Evolutionary conservation across 1,140 invertebrate genomes (phyloP).

Genomic region (Bombus fervidus): DNA sequence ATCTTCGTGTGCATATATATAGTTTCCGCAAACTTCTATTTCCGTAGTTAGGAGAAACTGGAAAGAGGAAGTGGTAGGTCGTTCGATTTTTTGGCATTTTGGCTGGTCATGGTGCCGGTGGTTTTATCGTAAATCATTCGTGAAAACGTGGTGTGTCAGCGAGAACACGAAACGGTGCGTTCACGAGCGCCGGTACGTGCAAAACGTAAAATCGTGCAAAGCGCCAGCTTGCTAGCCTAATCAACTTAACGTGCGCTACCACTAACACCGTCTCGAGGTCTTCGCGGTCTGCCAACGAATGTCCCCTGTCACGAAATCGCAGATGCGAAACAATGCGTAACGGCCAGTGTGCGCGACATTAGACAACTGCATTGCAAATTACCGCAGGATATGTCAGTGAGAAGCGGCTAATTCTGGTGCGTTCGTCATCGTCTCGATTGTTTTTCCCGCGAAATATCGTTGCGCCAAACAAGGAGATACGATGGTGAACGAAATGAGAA

Average conservation of each 20-base stretch:
- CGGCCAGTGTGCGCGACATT: constrained; percentile 16
- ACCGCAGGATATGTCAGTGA: not conserved
- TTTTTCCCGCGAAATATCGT: not conserved
- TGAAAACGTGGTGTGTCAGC: constrained; percentile 4
- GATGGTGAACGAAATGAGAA: no score
- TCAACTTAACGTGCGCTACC: constrained; percentile 16
- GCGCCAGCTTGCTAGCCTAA: constrained; percentile 19
- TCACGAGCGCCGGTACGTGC: not conserved
- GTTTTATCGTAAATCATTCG: not conserved
- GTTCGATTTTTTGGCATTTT: constrained; percentile 7
- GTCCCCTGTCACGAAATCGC: constrained; percentile 35
- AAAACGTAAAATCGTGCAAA: constrained; percentile 30
- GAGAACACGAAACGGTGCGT: not conserved
- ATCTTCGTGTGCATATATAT: no score
- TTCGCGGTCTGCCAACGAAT: constrained; percentile 39
- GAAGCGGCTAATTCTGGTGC: constrained; percentile 22
- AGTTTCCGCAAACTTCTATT: not conserved
- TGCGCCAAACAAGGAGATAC: not conserved
- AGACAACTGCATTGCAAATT: constrained; percentile 44
- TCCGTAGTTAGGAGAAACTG: not conserved
- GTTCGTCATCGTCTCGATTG: not conserved
- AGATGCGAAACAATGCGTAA: constrained; percentile 46
- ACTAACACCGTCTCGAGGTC: constrained; percentile 26
- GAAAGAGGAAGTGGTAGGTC: not conserved
- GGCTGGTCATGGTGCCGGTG: not conserved